Percentiles rank a stretch among this genome's conserved stretches.
Conservation (phyloP, 2,888 invertebrate species). For the Callimorpha dominula region DNA sequence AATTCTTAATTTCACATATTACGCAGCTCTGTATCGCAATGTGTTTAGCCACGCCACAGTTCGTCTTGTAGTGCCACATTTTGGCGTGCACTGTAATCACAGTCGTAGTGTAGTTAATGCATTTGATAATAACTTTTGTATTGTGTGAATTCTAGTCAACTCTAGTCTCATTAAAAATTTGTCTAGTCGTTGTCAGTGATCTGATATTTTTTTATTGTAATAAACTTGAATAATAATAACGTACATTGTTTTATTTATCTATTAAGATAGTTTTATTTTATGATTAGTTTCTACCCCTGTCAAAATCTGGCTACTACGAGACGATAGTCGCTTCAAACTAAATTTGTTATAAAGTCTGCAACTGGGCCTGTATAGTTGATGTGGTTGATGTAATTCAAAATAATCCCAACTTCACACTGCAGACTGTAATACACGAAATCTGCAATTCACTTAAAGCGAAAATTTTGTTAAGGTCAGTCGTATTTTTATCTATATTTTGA, state of each 20-base stretch:
- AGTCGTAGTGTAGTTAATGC: constrained; percentile 58
- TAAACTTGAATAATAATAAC: constrained; percentile 72
- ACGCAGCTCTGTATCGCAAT: constrained; percentile 77
- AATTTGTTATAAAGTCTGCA: constrained; percentile 71
- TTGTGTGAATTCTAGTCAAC: constrained; percentile 80
- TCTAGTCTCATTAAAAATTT: constrained; percentile 55
- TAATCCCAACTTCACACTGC: constrained; percentile 47
- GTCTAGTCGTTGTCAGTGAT: constrained; percentile 70
- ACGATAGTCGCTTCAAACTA: constrained; percentile 78
- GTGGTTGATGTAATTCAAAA: constrained; percentile 34
- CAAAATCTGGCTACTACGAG: constrained; percentile 75
- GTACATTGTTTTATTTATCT: constrained; percentile 81
- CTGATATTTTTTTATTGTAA: constrained; percentile 66
- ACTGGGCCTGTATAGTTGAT: constrained; percentile 67
- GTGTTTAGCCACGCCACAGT: constrained; percentile 74
- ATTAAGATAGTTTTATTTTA: constrained; percentile 43
- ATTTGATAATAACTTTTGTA: constrained; percentile 61
- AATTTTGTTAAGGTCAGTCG: constrained; percentile 61
- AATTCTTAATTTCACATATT: constrained; percentile 81
- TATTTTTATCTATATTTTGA: constrained; percentile 32
- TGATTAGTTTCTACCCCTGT: constrained; percentile 52
- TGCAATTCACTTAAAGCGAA: constrained; percentile 39
- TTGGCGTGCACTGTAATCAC: constrained; percentile 72
- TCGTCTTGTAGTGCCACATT: constrained; percentile 84
- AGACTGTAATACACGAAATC: constrained; percentile 38